Conservation (phyloP, 1,140 invertebrate species). For the Telenomus remus region DNA sequence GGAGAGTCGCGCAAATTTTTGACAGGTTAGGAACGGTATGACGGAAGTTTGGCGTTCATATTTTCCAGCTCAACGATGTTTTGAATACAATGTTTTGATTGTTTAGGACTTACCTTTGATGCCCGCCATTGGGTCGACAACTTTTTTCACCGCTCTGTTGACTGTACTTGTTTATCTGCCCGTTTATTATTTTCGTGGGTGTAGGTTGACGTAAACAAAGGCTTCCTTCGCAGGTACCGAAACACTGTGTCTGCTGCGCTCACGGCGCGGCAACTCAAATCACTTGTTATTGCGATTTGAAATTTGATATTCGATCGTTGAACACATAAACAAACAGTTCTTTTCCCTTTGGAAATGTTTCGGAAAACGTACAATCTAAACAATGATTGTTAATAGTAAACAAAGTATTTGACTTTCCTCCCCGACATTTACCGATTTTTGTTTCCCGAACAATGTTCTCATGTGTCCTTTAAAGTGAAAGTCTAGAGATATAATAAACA, state of each 20-base stretch:
- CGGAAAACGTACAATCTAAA: too few species aligned
- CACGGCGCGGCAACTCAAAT: slow-evolving; percentile 7
- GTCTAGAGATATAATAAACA: too few species aligned
- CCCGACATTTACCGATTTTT: too few species aligned
- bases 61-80: not conserved
- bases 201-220: slow-evolving; percentile 55
- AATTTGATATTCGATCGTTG: too few species aligned
- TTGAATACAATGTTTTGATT: not conserved
- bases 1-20: too few species aligned
- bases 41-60: not conserved
- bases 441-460: too few species aligned
- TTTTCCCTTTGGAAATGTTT: too few species aligned
- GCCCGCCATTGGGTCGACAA: slow-evolving; percentile 67
- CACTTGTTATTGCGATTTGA: not conserved
- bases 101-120: slow-evolving; percentile 68
- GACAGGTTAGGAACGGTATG: not conserved
- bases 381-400: too few species aligned
- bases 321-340: too few species aligned
- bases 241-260: slow-evolving; percentile 6
- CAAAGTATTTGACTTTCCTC: too few species aligned
- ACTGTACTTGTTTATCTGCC: not conserved
- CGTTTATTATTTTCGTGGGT: slow-evolving; percentile 24
- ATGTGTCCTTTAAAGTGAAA: too few species aligned
- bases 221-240: slow-evolving; percentile 18
- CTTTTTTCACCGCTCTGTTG: not conserved